phyloP scores from a whole-genome alignment of 2,888 invertebrate species.

The Rhagonycha lutea region DNA sequence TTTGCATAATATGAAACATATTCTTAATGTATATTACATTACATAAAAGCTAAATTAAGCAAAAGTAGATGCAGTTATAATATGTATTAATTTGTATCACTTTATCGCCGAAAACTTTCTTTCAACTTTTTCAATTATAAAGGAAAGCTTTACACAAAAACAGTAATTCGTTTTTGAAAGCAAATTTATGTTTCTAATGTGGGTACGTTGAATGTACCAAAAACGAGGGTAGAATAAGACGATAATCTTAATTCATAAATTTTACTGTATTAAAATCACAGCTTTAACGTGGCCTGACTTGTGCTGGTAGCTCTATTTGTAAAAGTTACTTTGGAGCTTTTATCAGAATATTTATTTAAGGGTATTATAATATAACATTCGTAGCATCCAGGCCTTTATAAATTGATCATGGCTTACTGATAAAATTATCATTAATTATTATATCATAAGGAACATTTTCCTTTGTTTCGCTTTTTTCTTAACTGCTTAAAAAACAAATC shows the following conservation, averaged over 20 bases:
- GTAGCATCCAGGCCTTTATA: not conserved
- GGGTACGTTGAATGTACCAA: not conserved
- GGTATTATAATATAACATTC: not conserved
- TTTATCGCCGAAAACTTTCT: not conserved
- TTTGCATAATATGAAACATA: slow-evolving; percentile 6
- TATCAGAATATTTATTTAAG: not conserved
- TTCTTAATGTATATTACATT: not conserved
- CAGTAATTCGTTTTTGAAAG: not conserved
- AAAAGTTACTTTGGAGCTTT: not conserved
- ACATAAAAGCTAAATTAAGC: not conserved
- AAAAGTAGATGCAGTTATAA: not conserved
- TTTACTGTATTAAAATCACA: not conserved
- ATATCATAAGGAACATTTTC: not conserved
- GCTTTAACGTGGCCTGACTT: not conserved
- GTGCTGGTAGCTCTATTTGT: slow-evolving; percentile 2
- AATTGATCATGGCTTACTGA: not conserved
- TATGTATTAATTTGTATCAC: not conserved
- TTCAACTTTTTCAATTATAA: not conserved
- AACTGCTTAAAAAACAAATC: not conserved
- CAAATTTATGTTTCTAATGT: slow-evolving; percentile 3
- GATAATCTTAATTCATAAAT: slow-evolving; percentile 5
- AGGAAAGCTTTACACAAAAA: not conserved
- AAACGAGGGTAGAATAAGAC: slow-evolving; percentile 3
- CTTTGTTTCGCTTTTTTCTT: not conserved
- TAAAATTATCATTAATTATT: not conserved